These are phyloP conservation scores for Polymixis lichenea DNA, from an alignment of 2,888 invertebrate genomes.

Conservation along the genomic window DNA sequence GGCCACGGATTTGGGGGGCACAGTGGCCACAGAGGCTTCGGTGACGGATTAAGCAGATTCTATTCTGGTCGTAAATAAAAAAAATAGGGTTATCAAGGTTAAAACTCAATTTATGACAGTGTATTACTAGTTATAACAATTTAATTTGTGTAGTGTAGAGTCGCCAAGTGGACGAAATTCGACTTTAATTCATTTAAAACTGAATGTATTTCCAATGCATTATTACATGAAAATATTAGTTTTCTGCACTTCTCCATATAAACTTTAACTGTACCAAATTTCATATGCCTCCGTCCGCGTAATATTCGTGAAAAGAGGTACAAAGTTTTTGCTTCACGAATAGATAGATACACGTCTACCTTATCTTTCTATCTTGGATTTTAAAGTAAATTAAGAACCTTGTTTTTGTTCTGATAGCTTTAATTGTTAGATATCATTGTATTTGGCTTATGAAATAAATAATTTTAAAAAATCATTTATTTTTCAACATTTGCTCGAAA, in stretches of 20 bases:
- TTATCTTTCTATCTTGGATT: neutral
- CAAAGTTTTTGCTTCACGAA: no score
- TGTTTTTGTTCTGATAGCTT: neutral
- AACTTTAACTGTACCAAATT: no score
- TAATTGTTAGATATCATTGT: neutral
- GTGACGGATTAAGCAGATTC: neutral
- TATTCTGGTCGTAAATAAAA: neutral
- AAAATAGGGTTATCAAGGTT: neutral
- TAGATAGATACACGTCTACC: no score
- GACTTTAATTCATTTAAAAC: no score
- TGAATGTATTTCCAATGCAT: no score
- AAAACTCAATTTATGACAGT: neutral
- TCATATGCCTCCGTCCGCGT: no score
- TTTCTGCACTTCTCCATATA: no score
- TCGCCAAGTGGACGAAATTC: no score
- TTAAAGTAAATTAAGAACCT: neutral
- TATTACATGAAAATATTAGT: no score
- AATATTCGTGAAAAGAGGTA: no score
- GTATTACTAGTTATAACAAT: no score
- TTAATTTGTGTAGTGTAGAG: no score
- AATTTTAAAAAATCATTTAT: neutral
- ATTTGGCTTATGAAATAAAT: conserved; percentile 4
- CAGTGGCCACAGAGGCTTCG: neutral
- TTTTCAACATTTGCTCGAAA: neutral
- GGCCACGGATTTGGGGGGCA: neutral